Percentiles rank a stretch among this genome's conserved stretches.
Evolutionary conservation across 2,888 invertebrate species (phyloP).

Genomic region (Oligia latruncula): DNA sequence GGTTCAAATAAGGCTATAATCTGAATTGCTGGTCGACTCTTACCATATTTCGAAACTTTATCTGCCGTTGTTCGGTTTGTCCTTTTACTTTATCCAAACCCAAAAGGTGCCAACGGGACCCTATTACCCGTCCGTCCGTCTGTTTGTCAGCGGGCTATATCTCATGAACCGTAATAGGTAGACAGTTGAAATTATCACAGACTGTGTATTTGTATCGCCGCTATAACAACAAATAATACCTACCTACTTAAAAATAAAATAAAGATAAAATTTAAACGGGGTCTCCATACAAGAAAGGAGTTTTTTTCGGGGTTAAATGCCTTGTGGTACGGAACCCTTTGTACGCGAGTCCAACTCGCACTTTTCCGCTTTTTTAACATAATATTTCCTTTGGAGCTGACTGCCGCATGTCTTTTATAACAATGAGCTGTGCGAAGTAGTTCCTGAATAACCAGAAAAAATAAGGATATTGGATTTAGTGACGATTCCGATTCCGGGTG

Average conservation of each 20-base stretch:
- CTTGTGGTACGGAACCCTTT: background rate
- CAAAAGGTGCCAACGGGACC: background rate
- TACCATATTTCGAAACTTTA: background rate
- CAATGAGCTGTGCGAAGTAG: background rate
- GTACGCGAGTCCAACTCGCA: too few species aligned
- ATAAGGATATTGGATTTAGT: slow-evolving; percentile 1
- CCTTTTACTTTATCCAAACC: background rate
- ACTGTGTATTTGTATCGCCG: background rate
- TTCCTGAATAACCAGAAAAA: slow-evolving; percentile 1
- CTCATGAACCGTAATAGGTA: background rate
- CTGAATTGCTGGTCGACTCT: background rate
- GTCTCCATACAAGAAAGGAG: background rate
- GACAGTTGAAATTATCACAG: background rate
- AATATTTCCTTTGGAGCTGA: background rate
- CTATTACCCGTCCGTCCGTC: background rate
- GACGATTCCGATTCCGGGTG: slow-evolving; percentile 24
- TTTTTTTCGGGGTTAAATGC: background rate
- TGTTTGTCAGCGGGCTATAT: too few species aligned
- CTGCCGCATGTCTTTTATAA: background rate
- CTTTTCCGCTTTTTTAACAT: background rate
- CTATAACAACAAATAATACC: too few species aligned
- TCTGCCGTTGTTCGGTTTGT: background rate
- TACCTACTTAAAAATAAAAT: too few species aligned
- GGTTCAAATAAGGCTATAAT: slow-evolving; percentile 15
- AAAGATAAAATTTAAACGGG: background rate